phyloP scores from a whole-genome alignment of 2,113 vertebrate species.

The Platichthys stellatus region DNA sequence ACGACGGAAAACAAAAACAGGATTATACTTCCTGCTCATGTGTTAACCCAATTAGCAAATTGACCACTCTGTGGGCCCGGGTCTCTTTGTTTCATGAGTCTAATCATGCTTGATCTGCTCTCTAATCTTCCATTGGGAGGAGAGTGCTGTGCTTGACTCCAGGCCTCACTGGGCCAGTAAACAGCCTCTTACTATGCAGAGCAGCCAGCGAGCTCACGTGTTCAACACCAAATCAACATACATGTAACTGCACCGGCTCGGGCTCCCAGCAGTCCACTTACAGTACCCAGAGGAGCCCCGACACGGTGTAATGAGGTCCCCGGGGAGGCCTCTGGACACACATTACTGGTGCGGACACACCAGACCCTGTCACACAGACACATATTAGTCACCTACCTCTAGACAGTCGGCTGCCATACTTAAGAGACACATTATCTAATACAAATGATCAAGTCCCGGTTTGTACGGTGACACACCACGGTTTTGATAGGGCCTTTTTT shows the following conservation, averaged over 20 bases:
- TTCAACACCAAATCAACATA: slow-evolving; percentile 58
- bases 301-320: slow-evolving; percentile 74
- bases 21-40: slow-evolving; percentile 26
- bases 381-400: slow-evolving; percentile 30
- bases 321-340: slow-evolving; percentile 42
- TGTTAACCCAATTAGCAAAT: slow-evolving; percentile 56
- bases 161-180: slow-evolving; percentile 58
- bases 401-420: slow-evolving; percentile 16
- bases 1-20: slow-evolving; percentile 25
- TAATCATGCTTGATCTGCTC: slow-evolving; percentile 71
- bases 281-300: slow-evolving; percentile 56
- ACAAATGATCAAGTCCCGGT: neutral
- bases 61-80: slow-evolving; percentile 49
- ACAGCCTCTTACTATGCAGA: slow-evolving; percentile 74
- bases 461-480: neutral
- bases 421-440: slow-evolving; percentile 18
- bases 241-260: slow-evolving; percentile 31
- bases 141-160: slow-evolving; percentile 56
- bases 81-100: slow-evolving; percentile 55
- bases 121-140: slow-evolving; percentile 72
- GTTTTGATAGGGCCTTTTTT: neutral
- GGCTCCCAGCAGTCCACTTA: slow-evolving; percentile 57
- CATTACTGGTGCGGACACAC: slow-evolving; percentile 12
- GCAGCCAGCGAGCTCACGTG: slow-evolving; percentile 43
- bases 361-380: slow-evolving; percentile 38